Conservation (phyloP, 2,113 vertebrate species). For the Ranitomeya variabilis region DNA sequence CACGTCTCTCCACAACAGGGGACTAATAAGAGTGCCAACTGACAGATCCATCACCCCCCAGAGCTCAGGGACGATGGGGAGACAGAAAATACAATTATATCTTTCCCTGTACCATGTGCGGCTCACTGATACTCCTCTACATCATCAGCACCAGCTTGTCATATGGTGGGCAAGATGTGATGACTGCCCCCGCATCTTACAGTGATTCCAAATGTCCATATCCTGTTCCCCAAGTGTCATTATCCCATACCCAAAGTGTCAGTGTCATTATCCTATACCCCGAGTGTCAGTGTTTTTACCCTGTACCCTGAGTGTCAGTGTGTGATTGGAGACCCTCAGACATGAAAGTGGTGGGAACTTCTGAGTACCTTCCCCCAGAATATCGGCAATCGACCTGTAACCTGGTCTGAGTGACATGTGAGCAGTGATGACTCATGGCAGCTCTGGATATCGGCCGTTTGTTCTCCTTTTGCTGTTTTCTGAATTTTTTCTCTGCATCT, state of each 20-base stretch:
- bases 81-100: conserved; percentile 35
- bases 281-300: neutral
- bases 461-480: neutral
- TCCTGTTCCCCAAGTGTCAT: neutral
- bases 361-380: neutral
- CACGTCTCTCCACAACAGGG: conserved; percentile 23
- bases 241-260: neutral
- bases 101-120: neutral
- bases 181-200: neutral
- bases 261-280: neutral
- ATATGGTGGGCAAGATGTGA: neutral
- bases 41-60: conserved; percentile 33
- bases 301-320: neutral
- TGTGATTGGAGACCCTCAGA: no score
- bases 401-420: neutral
- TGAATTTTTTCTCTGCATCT: neutral
- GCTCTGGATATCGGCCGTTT: neutral
- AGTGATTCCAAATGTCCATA: neutral
- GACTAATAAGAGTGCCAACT: conserved; percentile 37
- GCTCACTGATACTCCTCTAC: neutral
- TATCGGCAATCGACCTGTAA: neutral
- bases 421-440: neutral
- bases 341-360: no score
- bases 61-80: neutral
- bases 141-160: neutral